A percentile compares a stretch with the other conserved stretches of the same genome.
Evolutionary conservation across 2,113 vertebrate genomes (phyloP).

Genomic region (Psilopogon haemacephalus): DNA sequence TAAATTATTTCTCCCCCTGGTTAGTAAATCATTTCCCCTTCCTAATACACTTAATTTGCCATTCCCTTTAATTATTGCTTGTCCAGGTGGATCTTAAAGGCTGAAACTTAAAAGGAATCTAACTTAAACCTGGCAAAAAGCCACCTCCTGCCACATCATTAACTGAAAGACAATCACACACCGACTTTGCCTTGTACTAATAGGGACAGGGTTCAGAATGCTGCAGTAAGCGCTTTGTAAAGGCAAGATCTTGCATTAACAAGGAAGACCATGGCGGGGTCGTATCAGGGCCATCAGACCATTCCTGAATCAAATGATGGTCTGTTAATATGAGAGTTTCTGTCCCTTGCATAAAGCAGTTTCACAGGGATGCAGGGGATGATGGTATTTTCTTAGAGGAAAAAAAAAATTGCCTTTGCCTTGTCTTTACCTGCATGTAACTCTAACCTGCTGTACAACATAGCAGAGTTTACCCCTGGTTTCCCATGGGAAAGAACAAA

Average conservation of each 20-base stretch:
- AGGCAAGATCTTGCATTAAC: background rate
- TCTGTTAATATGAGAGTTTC: background rate
- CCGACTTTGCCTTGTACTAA: slow-evolving; percentile 47
- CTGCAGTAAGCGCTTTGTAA: slow-evolving; percentile 32
- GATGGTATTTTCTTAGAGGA: background rate
- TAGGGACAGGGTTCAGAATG: slow-evolving; percentile 21
- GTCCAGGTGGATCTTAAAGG: slow-evolving; percentile 62
- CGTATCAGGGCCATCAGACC: background rate
- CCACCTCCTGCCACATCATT: slow-evolving; percentile 39
- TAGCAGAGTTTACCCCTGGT: background rate
- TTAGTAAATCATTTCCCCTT: slow-evolving; percentile 67
- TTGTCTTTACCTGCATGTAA: background rate
- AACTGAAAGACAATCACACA: slow-evolving; percentile 50
- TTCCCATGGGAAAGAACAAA: background rate
- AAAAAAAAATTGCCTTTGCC: background rate
- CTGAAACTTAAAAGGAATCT: slow-evolving; percentile 31
- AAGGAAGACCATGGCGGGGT: background rate
- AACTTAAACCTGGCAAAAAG: slow-evolving; percentile 33
- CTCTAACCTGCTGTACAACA: background rate
- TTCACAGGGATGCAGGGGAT: background rate
- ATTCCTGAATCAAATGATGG: background rate
- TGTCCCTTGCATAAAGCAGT: background rate
- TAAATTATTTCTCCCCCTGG: slow-evolving; percentile 57
- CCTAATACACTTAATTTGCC: slow-evolving; percentile 60
- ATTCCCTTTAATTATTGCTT: slow-evolving; percentile 64